Base-by-base conservation (phyloP, 2,888 invertebrate genomes). In the Parascotia fuliginaria region DNA sequence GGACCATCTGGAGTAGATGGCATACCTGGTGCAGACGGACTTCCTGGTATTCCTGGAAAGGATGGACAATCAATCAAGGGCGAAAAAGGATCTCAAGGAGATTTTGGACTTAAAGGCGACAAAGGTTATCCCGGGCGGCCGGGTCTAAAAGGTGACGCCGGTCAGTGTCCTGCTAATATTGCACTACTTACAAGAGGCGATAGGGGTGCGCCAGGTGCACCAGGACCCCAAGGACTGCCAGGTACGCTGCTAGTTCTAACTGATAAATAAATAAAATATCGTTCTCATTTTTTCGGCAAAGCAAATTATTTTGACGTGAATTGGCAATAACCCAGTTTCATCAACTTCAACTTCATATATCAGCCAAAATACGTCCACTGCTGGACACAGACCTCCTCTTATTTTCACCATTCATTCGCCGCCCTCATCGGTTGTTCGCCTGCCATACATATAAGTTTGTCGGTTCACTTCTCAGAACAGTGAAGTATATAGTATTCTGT, bases 1-100 rank as follows among this genome's bases (percentile, higher is more conserved):
- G 96, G 96, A 22, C 92, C 91, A 39, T 93, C 94, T 19, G 97
- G 97, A 29, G 77, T 87, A 36, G 95, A 96, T 69, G 98, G 97
- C 15, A 89, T 81, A 36, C 93, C 96, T 36, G 98, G 97, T 29
- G 77, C 85, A 37, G 94, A 96, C 72, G 98, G 97, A 14, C 85
- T 76, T 29, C 94, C 95, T 28, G 97, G 97, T 22, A 73, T 77
- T 4, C 94, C 94, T 54, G 97, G 98, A 14, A 92, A 87, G 42
- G 94, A 95, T 65, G 97, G 97, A 14, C 60, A 87, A 0, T 95
- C 95, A 53, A 79, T 96, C 11, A 96, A 95, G 81, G 97, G 97
- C 65, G 96, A 96, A 74, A 89, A 94, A 11, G 97, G 97, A 28
- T 78, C 81, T 38, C 79, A 92, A 4, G 97, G 97, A 31, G 70